Conservation (phyloP, 1,140 invertebrate genomes). For the Onthophagus taurus region DNA sequence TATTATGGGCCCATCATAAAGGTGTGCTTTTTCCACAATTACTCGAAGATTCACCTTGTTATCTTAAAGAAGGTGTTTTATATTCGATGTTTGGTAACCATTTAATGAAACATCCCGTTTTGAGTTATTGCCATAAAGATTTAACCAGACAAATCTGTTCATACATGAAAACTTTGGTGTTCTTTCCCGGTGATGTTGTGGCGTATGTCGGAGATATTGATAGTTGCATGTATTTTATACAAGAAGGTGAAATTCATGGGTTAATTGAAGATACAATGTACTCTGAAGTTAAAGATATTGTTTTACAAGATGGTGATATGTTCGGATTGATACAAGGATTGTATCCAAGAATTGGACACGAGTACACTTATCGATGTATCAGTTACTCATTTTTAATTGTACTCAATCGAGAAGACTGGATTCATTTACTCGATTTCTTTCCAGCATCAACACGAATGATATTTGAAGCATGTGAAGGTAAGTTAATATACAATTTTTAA, state of each 20-base stretch:
- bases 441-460: slow-evolving; percentile 10
- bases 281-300: slow-evolving; percentile 10
- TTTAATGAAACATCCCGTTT: slow-evolving; percentile 15
- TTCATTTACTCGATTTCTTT: slow-evolving; percentile 11
- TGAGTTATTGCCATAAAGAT: slow-evolving; percentile 17
- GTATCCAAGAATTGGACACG: slow-evolving; percentile 13
- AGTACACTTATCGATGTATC: slow-evolving; percentile 14
- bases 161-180: slow-evolving; percentile 4
- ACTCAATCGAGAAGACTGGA: slow-evolving; percentile 5
- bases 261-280: slow-evolving; percentile 17
- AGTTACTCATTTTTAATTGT: slow-evolving; percentile 5
- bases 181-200: slow-evolving; percentile 9
- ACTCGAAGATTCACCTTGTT: slow-evolving; percentile 18
- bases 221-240: slow-evolving; percentile 15
- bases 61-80: slow-evolving; percentile 18
- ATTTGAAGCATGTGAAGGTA: no score
- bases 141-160: slow-evolving; percentile 16
- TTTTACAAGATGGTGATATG: slow-evolving; percentile 15
- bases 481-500: no score
- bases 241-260: slow-evolving; percentile 10
- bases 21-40: slow-evolving; percentile 16
- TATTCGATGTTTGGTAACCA: slow-evolving; percentile 22
- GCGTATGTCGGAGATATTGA: slow-evolving; percentile 8
- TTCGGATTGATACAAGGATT: slow-evolving; percentile 19
- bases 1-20: slow-evolving; percentile 7